Evolutionary conservation across 2,797 vertebrate species (phyloP).

Genomic region (Poecile montanus): DNA sequence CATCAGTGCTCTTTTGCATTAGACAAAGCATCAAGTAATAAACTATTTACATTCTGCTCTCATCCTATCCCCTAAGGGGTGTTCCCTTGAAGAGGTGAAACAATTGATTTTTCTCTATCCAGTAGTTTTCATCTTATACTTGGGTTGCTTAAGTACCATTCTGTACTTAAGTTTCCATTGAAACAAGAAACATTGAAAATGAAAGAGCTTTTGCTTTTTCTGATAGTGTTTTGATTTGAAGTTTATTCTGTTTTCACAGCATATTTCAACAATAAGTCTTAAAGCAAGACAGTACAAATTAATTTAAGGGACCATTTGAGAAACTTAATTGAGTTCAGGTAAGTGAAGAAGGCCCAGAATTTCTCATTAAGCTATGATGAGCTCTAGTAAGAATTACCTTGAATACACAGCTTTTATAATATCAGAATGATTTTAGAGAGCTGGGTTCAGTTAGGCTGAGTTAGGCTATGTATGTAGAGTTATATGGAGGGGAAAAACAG

Average conservation of each 20-base stretch:
- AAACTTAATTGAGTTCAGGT: not conserved
- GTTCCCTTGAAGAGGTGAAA: not conserved
- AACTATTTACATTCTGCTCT: constrained; percentile 4
- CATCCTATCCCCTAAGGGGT: not conserved
- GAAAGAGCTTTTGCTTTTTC: not conserved
- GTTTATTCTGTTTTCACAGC: not conserved
- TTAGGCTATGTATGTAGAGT: not conserved
- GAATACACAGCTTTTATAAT: not conserved
- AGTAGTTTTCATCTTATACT: not conserved
- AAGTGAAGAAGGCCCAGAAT: not conserved
- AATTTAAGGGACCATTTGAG: not conserved
- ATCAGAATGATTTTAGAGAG: not conserved
- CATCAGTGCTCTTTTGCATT: not conserved
- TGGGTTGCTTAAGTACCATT: not conserved
- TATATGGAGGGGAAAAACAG: not conserved
- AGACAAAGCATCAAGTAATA: constrained; percentile 20
- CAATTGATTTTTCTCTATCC: constrained; percentile 5
- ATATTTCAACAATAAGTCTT: not conserved
- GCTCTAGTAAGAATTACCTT: not conserved
- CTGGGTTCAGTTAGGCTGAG: not conserved
- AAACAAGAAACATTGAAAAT: not conserved
- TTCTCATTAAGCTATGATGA: not conserved
- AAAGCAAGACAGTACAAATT: not conserved
- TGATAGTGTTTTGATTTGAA: not conserved
- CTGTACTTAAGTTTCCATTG: not conserved